Evolutionary conservation across 2,888 invertebrate species (phyloP).

Genomic region (Galerucella calmariensis): DNA sequence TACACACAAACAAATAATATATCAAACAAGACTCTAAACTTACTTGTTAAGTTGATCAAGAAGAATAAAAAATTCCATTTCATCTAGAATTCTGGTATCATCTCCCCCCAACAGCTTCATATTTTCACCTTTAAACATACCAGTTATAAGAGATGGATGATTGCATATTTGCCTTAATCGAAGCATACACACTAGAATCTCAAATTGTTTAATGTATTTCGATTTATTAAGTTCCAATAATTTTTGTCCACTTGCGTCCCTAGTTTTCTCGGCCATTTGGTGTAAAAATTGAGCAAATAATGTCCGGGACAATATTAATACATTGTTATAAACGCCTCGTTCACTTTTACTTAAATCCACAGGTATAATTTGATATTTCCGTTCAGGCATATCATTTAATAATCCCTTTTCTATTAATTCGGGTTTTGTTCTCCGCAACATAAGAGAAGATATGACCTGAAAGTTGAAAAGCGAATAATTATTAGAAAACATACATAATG

Average conservation of each 20-base stretch:
- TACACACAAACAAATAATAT: neutral
- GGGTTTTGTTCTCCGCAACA: conserved; percentile 89
- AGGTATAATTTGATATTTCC: conserved; percentile 68
- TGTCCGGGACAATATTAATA: conserved; percentile 77
- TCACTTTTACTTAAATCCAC: conserved; percentile 77
- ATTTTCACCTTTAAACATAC: conserved; percentile 58
- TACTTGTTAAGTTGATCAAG: conserved; percentile 74
- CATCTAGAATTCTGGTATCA: conserved; percentile 26
- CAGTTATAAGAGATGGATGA: conserved; percentile 85
- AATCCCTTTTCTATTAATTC: conserved; percentile 77
- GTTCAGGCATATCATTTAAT: conserved; percentile 72
- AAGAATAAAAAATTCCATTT: conserved; percentile 69
- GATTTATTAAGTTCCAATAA: conserved; percentile 71
- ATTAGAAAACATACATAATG: neutral
- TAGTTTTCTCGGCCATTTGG: conserved; percentile 78
- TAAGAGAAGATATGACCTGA: conserved; percentile 79
- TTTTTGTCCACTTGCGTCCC: conserved; percentile 66
- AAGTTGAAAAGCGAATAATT: neutral
- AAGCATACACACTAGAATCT: conserved; percentile 83
- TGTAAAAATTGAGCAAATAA: conserved; percentile 81
- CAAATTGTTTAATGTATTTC: conserved; percentile 66
- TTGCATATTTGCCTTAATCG: conserved; percentile 90
- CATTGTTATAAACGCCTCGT: conserved; percentile 81
- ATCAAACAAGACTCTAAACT: conserved; percentile 53
- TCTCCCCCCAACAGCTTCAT: conserved; percentile 33